A percentile compares a stretch with the other conserved stretches of the same genome.
These are phyloP conservation scores for Idaea straminata DNA, from an alignment of 2,888 invertebrate genomes.

Conservation along the genomic window DNA sequence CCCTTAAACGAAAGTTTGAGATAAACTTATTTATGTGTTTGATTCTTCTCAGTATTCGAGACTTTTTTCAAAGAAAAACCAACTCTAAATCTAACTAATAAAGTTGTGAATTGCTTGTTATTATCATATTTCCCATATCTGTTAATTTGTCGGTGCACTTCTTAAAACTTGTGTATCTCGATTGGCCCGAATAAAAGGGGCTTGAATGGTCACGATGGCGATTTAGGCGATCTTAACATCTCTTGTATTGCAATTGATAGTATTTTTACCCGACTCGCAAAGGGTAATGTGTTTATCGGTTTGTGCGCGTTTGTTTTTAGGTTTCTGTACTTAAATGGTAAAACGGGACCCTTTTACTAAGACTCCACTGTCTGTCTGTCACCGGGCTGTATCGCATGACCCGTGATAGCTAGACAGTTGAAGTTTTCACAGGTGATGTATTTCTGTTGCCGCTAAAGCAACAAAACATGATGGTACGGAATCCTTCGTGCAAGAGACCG, in stretches of 20 bases:
- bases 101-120: constrained; percentile 29
- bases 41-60: constrained; percentile 18
- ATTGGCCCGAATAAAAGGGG: constrained; percentile 43
- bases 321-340: too few species aligned
- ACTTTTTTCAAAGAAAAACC: constrained; percentile 12
- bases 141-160: constrained; percentile 56
- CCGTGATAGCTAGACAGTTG: too few species aligned
- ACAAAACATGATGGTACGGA: too few species aligned
- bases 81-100: constrained; percentile 10
- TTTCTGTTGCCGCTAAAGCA: too few species aligned
- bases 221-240: neutral
- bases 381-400: too few species aligned
- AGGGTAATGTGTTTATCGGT: too few species aligned
- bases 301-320: too few species aligned
- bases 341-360: too few species aligned
- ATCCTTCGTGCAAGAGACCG: too few species aligned
- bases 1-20: constrained; percentile 37
- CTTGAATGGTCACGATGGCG: constrained; percentile 34
- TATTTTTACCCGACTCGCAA: neutral
- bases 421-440: too few species aligned
- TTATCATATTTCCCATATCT: constrained; percentile 31
- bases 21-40: constrained; percentile 38
- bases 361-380: too few species aligned
- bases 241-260: neutral
- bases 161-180: constrained; percentile 48